These are phyloP conservation scores for Magallana ariakensis DNA, from an alignment of 1,140 invertebrate species.

Conservation along the genomic window DNA sequence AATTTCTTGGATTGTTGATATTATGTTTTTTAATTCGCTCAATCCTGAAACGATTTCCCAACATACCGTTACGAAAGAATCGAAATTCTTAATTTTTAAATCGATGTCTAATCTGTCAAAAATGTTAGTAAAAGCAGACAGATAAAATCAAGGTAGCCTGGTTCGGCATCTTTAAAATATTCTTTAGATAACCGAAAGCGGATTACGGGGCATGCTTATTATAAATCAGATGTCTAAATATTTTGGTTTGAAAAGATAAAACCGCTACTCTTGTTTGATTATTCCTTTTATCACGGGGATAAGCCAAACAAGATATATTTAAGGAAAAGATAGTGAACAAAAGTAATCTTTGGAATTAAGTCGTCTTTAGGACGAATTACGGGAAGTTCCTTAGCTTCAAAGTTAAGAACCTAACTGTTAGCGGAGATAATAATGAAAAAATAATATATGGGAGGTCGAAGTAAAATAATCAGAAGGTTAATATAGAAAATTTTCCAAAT, in stretches of 20 bases:
- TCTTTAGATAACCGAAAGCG: conserved; percentile 1
- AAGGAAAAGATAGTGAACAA: conserved; percentile 23
- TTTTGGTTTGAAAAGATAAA: conserved; percentile 33
- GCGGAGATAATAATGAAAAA: background rate
- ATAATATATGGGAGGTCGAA: background rate
- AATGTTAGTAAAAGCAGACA: background rate
- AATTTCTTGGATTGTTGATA: too few relatives aligned
- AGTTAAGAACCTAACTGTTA: background rate
- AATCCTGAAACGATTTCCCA: too few relatives aligned
- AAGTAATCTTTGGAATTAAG: conserved; percentile 1
- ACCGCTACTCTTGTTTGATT: conserved; percentile 9
- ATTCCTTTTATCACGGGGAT: conserved; percentile 8
- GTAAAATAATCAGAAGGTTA: background rate
- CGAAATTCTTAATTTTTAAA: background rate
- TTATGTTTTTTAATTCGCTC: too few relatives aligned
- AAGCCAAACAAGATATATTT: conserved; percentile 27
- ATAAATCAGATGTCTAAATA: conserved; percentile 25
- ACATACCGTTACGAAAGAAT: too few relatives aligned
- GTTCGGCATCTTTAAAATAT: conserved; percentile 5
- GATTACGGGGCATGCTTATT: background rate
- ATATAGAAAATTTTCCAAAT: background rate
- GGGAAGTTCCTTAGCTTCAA: background rate
- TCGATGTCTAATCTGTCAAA: conserved; percentile 10
- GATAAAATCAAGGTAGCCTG: background rate
- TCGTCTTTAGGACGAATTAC: background rate